Percentiles rank a stretch among this genome's conserved stretches.
These are phyloP conservation scores for Phataginus tricuspis DNA, from an alignment of 2,797 vertebrate genomes.

Conservation along the genomic window DNA sequence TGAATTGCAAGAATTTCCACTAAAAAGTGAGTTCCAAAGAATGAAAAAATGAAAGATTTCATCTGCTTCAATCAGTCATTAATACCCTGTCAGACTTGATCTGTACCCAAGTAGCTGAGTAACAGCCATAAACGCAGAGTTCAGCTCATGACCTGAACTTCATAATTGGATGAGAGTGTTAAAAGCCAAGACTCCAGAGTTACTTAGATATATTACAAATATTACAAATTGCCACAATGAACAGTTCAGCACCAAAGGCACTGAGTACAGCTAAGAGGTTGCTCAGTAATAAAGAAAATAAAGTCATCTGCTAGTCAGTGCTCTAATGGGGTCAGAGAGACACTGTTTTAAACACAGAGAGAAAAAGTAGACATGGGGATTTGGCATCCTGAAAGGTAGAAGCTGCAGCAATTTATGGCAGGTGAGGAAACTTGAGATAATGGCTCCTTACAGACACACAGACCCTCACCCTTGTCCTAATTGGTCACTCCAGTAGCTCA, in stretches of 20 bases:
- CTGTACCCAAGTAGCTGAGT: not conserved
- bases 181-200: conserved; percentile 74
- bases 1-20: conserved; percentile 2
- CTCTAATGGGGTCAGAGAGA: not conserved
- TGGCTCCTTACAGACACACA: too few relatives aligned
- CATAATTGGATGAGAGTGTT: conserved; percentile 74
- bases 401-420: not conserved
- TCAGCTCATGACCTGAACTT: conserved; percentile 69
- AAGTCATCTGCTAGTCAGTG: not conserved
- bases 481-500: not conserved
- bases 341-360: not conserved
- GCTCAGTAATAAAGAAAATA: conserved; percentile 6
- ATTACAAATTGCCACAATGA: conserved; percentile 48
- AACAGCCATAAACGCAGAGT: conserved; percentile 54
- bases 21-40: not conserved
- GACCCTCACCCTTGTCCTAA: not conserved
- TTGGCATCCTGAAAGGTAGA: not conserved
- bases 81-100: not conserved
- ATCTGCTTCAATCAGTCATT: not conserved
- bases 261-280: not conserved
- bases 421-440: not conserved
- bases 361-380: not conserved
- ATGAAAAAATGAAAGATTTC: not conserved
- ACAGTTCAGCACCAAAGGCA: conserved; percentile 34
- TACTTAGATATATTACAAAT: conserved; percentile 74